Conservation (phyloP, 1,140 invertebrate species). For the Pollicipes pollicipes region DNA sequence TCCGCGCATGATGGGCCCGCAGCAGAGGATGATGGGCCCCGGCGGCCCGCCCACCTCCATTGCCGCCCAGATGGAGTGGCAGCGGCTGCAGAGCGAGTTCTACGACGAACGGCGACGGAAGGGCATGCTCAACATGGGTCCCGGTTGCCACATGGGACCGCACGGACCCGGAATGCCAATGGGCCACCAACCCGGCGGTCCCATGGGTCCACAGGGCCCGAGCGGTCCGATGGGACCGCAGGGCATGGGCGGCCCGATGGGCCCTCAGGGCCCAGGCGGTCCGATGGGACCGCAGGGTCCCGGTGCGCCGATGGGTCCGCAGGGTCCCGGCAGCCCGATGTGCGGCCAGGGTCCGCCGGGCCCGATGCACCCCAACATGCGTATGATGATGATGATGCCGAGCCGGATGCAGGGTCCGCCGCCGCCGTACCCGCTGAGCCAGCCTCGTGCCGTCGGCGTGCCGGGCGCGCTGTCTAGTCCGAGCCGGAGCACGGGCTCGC, state of each 20-base stretch:
- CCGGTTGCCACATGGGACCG: too few species aligned
- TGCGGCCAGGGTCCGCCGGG: conserved; percentile 34
- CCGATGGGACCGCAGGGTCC: conserved; percentile 38
- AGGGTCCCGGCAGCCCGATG: conserved; percentile 38
- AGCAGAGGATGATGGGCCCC: conserved; percentile 32
- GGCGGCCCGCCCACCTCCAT: conserved; percentile 30
- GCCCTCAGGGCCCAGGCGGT: conserved; percentile 27
- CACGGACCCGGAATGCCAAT: conserved; percentile 24
- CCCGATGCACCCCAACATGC: conserved; percentile 34
- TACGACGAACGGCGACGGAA: conserved; percentile 45
- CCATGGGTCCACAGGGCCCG: conserved; percentile 55
- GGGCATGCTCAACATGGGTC: conserved; percentile 27
- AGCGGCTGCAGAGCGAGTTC: conserved; percentile 68
- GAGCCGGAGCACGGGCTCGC: conserved; percentile 17
- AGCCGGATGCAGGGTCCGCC: conserved; percentile 56
- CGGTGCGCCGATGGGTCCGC: conserved; percentile 34
- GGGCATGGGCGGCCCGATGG: conserved; percentile 54
- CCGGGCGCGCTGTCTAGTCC: conserved; percentile 19
- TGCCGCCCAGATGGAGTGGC: conserved; percentile 59
- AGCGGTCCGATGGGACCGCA: conserved; percentile 41
- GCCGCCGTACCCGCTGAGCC: conserved; percentile 46
- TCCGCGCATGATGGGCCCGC: conserved; percentile 17
- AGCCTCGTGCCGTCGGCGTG: conserved; percentile 17
- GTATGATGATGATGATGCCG: conserved; percentile 25
- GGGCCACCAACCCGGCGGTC: conserved; percentile 29